Percentiles rank a stretch among this genome's conserved stretches.
phyloP scores from a whole-genome alignment of 2,888 invertebrate genomes.

The Orthosia cruda region DNA sequence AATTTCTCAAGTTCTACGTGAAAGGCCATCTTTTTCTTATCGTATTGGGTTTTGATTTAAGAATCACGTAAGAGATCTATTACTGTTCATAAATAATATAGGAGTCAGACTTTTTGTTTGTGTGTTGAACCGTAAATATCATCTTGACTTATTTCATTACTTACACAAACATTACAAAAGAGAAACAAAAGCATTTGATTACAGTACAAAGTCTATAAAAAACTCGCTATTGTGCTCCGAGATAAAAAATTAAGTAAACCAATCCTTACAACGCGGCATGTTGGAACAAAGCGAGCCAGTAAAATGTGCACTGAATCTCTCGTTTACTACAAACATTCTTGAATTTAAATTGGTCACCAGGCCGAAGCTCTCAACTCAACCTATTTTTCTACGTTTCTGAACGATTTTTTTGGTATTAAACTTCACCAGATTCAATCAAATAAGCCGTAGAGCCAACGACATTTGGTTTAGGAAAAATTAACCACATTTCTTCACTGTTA shows the following conservation, averaged over 20 bases:
- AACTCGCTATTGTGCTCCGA: constrained; percentile 37
- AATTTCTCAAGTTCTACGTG: too few relatives aligned
- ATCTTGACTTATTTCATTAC: not conserved
- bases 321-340: constrained; percentile 63
- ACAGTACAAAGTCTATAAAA: constrained; percentile 42
- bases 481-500: not conserved
- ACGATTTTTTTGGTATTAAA: constrained; percentile 72
- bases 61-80: too few relatives aligned
- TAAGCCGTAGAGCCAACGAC: constrained; percentile 21
- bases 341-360: constrained; percentile 73
- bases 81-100: too few relatives aligned
- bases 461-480: constrained; percentile 30
- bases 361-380: constrained; percentile 57
- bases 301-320: constrained; percentile 63
- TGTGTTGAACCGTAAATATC: too few relatives aligned
- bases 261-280: constrained; percentile 39
- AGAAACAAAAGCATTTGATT: constrained; percentile 29
- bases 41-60: too few relatives aligned
- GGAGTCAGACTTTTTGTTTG: too few relatives aligned
- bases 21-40: too few relatives aligned
- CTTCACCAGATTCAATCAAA: constrained; percentile 26
- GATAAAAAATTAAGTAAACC: constrained; percentile 51
- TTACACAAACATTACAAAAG: constrained; percentile 29
- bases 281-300: constrained; percentile 51
- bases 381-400: constrained; percentile 69